Evolutionary conservation across 2,888 invertebrate species (phyloP).

Genomic region (Boloria selene): DNA sequence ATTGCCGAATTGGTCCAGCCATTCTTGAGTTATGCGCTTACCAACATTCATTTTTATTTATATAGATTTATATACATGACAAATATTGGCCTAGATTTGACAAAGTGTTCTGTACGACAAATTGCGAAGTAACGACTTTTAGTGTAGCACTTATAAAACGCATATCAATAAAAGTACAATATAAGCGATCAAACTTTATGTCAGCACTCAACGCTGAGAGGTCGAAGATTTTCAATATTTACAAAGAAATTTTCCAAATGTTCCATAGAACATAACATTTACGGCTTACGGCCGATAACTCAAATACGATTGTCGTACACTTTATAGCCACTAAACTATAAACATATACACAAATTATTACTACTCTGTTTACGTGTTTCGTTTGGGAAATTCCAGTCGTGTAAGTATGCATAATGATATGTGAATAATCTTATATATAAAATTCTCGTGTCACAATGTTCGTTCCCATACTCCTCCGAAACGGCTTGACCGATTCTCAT

Average conservation of each 20-base stretch:
- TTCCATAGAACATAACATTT: constrained; percentile 9
- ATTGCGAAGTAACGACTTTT: too few species aligned
- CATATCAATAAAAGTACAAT: not conserved
- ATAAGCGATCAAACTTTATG: not conserved
- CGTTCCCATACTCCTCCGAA: too few species aligned
- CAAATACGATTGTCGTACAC: constrained; percentile 35
- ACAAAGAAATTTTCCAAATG: not conserved
- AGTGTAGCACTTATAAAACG: not conserved
- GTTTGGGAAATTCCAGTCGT: constrained; percentile 48
- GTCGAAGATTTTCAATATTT: not conserved
- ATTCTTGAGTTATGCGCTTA: too few species aligned
- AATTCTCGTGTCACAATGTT: too few species aligned
- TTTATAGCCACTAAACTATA: constrained; percentile 55
- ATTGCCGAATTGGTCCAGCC: too few species aligned
- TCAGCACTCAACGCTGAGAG: not conserved
- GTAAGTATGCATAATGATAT: constrained; percentile 14
- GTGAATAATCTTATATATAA: too few species aligned
- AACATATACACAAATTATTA: constrained; percentile 53
- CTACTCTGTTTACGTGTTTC: constrained; percentile 52
- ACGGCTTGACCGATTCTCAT: too few species aligned
- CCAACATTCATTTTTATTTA: too few species aligned
- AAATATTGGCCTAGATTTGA: too few species aligned
- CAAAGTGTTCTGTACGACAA: too few species aligned
- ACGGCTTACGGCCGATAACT: constrained; percentile 28
- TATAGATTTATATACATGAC: too few species aligned